Evolutionary conservation across 1,140 invertebrate species (phyloP), one percentile per base, ranked within the genome.

Genomic region (Sinonovacula constricta): DNA sequence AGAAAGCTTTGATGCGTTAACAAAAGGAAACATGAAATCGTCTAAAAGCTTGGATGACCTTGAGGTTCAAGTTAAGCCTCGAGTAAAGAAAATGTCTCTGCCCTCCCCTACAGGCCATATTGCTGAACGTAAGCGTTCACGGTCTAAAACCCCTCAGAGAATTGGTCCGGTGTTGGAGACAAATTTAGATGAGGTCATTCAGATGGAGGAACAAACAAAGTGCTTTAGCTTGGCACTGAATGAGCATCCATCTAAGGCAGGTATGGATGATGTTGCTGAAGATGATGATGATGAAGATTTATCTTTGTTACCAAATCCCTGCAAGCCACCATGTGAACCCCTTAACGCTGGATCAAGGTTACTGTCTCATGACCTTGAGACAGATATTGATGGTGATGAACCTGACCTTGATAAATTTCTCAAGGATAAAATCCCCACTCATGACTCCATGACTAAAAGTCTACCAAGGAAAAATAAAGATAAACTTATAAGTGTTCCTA

Each of bases 101-200:
- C n/a, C n/a, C n/a, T n/a, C n/a, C n/a, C 49, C 66, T 18, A 69
- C 0, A 59, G 56, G n/a, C 28, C 28, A 18, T 15, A 22, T 28
- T 15, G 22, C 26, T 22, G 31, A 22, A 14, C 60, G 36, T 26
- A 62, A 36, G 70, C 57, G 67, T 57, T 78, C 57, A 63, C 56
- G 75, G 39, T 78, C 75, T 10, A 30, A 53, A 18, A 78, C 75
- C 39, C 75, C 75, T 15, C 53, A 51, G 7, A 69, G 57, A 62
- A 78, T 69, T 15, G 75, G 75, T 26, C 75, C 66, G 22, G 75
- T 78, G 24, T 33, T 78, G 14, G 75, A 78, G 60, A 78, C 75
- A 51, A 57, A 78, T 63, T 49, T 78, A 3, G 75, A 78, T 69
- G 75, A 78, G 18, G 75, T 78, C 10, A 78, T 78, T 45, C 66